phyloP scores from a whole-genome alignment of 2,113 vertebrate genomes.

The Atherinomorus stipes region DNA sequence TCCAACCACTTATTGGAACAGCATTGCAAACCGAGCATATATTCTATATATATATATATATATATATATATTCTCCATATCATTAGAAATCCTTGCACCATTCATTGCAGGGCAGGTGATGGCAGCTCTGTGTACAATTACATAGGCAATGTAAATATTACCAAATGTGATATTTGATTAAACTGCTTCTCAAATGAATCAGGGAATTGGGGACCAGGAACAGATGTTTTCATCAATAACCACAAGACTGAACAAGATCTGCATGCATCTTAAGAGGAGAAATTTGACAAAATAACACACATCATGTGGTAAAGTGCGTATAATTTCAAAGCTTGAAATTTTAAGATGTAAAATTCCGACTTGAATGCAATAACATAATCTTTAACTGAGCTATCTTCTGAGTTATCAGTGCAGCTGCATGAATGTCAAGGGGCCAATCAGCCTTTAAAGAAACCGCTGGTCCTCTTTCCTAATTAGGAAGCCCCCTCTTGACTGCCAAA shows the following conservation, averaged over 20 bases:
- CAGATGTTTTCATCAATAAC: conserved; percentile 16
- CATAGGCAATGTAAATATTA: neutral
- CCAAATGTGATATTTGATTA: conserved; percentile 14
- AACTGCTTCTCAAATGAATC: conserved; percentile 3
- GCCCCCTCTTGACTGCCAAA: conserved; percentile 28
- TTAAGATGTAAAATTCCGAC: conserved; percentile 21
- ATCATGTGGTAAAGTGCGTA: neutral
- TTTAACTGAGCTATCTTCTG: conserved; percentile 30
- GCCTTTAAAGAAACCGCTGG: conserved; percentile 16
- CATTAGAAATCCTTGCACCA: no score
- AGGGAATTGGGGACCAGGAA: neutral
- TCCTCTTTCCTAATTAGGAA: conserved; percentile 33
- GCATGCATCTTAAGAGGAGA: neutral
- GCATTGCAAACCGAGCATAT: no score
- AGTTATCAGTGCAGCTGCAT: conserved; percentile 36
- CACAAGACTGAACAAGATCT: neutral
- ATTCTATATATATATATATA: no score
- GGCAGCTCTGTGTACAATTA: neutral
- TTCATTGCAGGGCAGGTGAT: neutral
- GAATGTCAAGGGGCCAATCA: conserved; percentile 63
- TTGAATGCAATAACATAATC: neutral
- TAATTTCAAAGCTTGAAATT: neutral
- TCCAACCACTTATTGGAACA: no score
- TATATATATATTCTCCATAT: no score
- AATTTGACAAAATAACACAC: conserved; percentile 1